These are phyloP conservation scores for Hyles lineata DNA, from an alignment of 2,888 invertebrate species.

Conservation along the genomic window DNA sequence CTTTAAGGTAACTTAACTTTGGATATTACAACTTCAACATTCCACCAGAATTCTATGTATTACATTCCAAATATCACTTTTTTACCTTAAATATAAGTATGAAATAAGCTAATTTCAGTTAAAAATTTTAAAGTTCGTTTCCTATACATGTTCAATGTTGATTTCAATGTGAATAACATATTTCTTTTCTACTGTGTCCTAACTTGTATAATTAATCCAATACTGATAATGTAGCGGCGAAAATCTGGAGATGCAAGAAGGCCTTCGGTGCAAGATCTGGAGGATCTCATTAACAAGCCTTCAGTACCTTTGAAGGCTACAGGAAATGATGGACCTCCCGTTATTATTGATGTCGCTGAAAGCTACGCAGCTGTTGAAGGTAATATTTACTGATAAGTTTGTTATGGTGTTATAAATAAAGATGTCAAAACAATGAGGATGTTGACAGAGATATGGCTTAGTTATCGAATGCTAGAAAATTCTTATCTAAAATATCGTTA, in stretches of 20 bases:
- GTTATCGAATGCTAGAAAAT: no score
- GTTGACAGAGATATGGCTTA: no score
- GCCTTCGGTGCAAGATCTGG: conserved; percentile 95
- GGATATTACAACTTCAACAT: no score
- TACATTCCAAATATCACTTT: background rate
- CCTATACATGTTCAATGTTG: conserved; percentile 39
- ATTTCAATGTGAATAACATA: conserved; percentile 65
- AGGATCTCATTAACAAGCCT: conserved; percentile 95
- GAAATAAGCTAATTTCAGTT: background rate
- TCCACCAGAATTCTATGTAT: no score
- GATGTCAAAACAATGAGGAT: no score
- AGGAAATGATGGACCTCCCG: conserved; percentile 93
- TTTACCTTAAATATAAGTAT: background rate
- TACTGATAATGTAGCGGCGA: conserved; percentile 86
- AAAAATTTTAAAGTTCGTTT: background rate
- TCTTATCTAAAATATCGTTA: no score
- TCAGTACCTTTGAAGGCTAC: conserved; percentile 93
- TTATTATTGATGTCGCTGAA: conserved; percentile 96
- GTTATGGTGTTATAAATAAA: background rate
- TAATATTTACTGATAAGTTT: conserved; percentile 63
- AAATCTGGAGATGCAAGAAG: conserved; percentile 96
- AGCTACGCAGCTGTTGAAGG: conserved; percentile 99
- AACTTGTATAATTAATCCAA: conserved; percentile 45
- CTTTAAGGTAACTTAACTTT: background rate
- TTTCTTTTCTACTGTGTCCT: background rate